Percentiles rank a stretch among this genome's conserved stretches.
phyloP scores from a whole-genome alignment of 1,140 invertebrate genomes.

The Drosophila ohnishii region DNA sequence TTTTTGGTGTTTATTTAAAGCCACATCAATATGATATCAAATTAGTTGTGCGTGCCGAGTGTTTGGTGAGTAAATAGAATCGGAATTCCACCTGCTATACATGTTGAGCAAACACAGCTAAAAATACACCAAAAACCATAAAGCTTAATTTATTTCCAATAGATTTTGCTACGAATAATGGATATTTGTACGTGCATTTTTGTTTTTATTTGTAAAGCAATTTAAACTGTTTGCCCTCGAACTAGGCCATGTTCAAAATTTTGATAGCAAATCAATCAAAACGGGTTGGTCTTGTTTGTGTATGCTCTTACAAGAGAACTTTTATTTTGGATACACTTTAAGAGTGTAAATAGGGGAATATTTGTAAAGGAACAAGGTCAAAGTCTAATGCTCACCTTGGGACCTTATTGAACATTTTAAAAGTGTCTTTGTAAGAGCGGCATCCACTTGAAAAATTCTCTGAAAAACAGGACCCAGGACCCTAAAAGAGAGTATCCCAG shows the following conservation, averaged over 20 bases:
- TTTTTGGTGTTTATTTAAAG: conserved; percentile 27
- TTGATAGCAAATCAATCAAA: conserved; percentile 23
- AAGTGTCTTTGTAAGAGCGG: too few species aligned
- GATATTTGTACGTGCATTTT: neutral
- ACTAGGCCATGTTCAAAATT: conserved; percentile 8
- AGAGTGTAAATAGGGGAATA: neutral
- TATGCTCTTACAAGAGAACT: neutral
- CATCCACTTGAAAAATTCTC: neutral
- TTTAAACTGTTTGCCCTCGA: conserved; percentile 9
- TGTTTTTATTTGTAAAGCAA: conserved; percentile 23
- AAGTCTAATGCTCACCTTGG: neutral
- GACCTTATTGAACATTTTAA: neutral
- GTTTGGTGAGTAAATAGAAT: conserved; percentile 18
- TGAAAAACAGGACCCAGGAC: too few species aligned
- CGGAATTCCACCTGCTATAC: conserved; percentile 9
- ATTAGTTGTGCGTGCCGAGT: conserved; percentile 25
- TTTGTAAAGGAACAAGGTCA: neutral
- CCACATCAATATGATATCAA: conserved; percentile 8
- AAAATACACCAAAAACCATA: conserved; percentile 14
- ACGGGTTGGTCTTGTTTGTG: neutral
- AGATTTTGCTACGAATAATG: neutral
- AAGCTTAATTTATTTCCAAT: conserved; percentile 15
- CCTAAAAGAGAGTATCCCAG: neutral
- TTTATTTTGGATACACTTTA: neutral
- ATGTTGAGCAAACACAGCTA: conserved; percentile 14